Conservation (phyloP, 2,797 vertebrate genomes). For the Esox masquinongy region DNA sequence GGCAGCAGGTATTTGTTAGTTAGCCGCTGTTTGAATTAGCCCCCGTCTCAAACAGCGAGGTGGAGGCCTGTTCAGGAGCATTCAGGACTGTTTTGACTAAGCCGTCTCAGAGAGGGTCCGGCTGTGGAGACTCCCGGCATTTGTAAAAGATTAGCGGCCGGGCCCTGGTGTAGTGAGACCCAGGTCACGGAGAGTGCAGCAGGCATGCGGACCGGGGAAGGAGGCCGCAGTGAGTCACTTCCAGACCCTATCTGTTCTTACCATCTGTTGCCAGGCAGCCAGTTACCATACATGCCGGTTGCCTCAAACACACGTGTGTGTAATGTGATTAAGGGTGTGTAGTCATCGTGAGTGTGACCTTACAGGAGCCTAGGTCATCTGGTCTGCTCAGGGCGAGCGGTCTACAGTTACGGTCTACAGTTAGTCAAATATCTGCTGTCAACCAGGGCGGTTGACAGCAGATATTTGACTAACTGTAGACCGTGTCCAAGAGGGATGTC, state of each 20-base stretch:
- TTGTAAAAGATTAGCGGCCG: slow-evolving; percentile 78
- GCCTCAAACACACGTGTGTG: slow-evolving; percentile 50
- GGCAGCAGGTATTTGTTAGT: slow-evolving; percentile 80
- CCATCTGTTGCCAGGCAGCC: slow-evolving; percentile 51
- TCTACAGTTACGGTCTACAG: no score
- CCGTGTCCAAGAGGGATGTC: no score
- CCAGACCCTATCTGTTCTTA: slow-evolving; percentile 48
- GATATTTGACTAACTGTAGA: no score
- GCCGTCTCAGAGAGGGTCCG: slow-evolving; percentile 68
- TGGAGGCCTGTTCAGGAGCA: slow-evolving; percentile 62
- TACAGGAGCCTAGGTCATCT: slow-evolving; percentile 43
- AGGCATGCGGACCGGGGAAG: slow-evolving; percentile 43
- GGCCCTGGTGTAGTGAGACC: slow-evolving; percentile 63
- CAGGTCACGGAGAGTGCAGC: slow-evolving; percentile 75
- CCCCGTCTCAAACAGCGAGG: slow-evolving; percentile 44
- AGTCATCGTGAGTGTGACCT: slow-evolving; percentile 31
- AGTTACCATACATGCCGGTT: slow-evolving; percentile 53
- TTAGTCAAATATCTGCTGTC: no score
- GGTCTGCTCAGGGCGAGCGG: no score
- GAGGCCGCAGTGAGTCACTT: slow-evolving; percentile 24
- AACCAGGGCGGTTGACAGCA: slow-evolving; percentile 50
- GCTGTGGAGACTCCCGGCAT: slow-evolving; percentile 77
- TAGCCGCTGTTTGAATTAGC: slow-evolving; percentile 70
- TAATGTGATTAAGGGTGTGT: slow-evolving; percentile 66
- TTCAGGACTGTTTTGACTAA: slow-evolving; percentile 77